Base-by-base conservation (phyloP, 1,140 invertebrate species). In the Drosophila ercepeae region DNA sequence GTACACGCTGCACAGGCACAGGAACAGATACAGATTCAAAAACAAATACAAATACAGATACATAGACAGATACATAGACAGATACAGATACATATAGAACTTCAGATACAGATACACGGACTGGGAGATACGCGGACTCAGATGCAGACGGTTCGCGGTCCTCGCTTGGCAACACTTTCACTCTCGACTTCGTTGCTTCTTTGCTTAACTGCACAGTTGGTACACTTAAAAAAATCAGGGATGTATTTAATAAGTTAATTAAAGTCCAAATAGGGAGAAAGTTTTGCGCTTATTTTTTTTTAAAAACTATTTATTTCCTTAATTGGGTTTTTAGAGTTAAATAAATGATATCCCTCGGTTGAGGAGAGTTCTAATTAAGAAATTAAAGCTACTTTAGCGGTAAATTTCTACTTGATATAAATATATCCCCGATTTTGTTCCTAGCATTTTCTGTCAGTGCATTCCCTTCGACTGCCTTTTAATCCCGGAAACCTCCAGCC, bases 161-260 rank as follows among this genome's bases (percentile, higher is more conserved):
- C 67, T 18, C 41, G 72, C 61, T 73, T 76, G 68, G 78, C 68
- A 82, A 76, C 78, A 82, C 78, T 82, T 82, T 82, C 69, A 74
- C 78, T 76, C 58, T 48, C 73, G 46, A 32, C 34, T 48, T 65
- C 60, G 27, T 25, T 19, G 27, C 34, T 52, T 16, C 36, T 16
- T 42, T 42, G 29, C 29, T 3, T 11, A 32, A 32, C 29, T 7
- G 27, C 27, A 27, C 7, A 27, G 7, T 27, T 27, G 9, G 7
- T 27, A 27, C 27, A 27, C 27, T 8, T 0, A 21, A 21, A 21
- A 21, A 21, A n/a, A 36, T 36, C n/a, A n/a, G n/a, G n/a, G n/a
- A n/a, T 13, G 34, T 36, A 36, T 36, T 13, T 36, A 21, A 21
- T 21, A 21, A 21, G 21, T 21, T n/a, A n/a, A n/a, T n/a, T n/a